Conservation (phyloP, 1,140 invertebrate species). For the Periplaneta americana region DNA sequence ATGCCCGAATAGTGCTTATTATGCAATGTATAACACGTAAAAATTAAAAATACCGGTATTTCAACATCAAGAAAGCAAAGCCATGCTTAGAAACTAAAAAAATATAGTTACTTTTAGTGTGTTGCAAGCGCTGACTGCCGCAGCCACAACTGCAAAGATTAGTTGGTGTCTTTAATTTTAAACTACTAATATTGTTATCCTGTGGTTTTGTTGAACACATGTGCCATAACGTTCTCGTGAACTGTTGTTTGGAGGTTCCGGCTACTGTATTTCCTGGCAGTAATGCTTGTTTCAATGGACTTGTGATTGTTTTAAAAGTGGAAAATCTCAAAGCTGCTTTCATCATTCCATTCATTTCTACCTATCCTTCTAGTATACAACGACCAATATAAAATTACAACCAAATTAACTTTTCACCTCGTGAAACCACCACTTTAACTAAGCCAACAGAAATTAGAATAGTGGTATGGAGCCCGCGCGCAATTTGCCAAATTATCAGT, state of each 20-base stretch:
- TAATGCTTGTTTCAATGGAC: slow-evolving; percentile 34
- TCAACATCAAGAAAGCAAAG: too few species aligned
- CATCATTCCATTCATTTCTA: slow-evolving; percentile 64
- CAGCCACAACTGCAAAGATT: slow-evolving; percentile 56
- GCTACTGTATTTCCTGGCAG: slow-evolving; percentile 40
- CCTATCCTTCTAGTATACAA: too few species aligned
- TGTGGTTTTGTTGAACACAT: slow-evolving; percentile 45
- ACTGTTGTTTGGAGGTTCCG: slow-evolving; percentile 48
- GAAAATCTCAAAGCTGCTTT: slow-evolving; percentile 48
- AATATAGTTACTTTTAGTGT: neutral
- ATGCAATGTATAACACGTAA: too few species aligned
- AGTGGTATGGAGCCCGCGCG: too few species aligned
- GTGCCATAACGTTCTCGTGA: slow-evolving; percentile 61
- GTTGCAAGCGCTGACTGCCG: slow-evolving; percentile 28
- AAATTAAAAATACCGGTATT: too few species aligned
- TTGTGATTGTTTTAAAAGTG: slow-evolving; percentile 20
- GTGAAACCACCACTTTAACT: too few species aligned
- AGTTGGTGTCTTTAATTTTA: slow-evolving; percentile 33
- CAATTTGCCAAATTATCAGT: too few species aligned
- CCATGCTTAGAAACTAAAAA: too few species aligned
- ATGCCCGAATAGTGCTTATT: too few species aligned
- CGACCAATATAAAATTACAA: too few species aligned
- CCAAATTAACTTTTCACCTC: too few species aligned
- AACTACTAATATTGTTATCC: slow-evolving; percentile 26
- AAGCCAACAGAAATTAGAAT: too few species aligned